These are phyloP conservation scores for Sinocyclocheilus anophthalmus DNA, from an alignment of 2,113 vertebrate species.

Conservation along the genomic window DNA sequence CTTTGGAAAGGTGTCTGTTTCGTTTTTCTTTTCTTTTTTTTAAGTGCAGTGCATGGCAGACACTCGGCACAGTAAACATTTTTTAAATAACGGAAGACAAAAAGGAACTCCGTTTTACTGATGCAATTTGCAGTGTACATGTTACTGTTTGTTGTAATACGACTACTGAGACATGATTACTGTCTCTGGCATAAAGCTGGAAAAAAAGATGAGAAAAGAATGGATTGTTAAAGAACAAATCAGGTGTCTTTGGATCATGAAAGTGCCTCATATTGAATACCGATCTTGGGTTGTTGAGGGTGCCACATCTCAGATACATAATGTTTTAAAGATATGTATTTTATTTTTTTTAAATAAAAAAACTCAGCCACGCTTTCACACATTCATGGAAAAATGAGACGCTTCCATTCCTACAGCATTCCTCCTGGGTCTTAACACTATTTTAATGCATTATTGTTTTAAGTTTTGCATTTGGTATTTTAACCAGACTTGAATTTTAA, in stretches of 20 bases:
- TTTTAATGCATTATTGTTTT: conserved; percentile 81
- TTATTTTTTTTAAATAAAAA: background rate
- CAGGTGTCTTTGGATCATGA: conserved; percentile 84
- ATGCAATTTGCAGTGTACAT: conserved; percentile 75
- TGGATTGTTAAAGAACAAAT: conserved; percentile 67
- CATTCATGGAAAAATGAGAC: conserved; percentile 69
- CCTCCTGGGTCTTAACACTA: conserved; percentile 86
- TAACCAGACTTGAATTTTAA: conserved; percentile 99
- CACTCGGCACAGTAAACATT: background rate
- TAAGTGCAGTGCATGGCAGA: conserved; percentile 78
- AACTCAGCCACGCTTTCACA: conserved; percentile 63
- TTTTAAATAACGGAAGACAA: conserved; percentile 11
- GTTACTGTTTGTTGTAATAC: conserved; percentile 66
- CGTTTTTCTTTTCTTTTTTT: conserved; percentile 65
- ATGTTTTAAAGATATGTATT: background rate
- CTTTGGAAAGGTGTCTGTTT: conserved; percentile 74
- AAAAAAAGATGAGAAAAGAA: conserved; percentile 1
- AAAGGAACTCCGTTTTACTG: conserved; percentile 66
- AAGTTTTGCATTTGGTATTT: conserved; percentile 67
- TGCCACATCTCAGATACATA: conserved; percentile 87
- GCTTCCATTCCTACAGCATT: conserved; percentile 94
- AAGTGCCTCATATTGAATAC: conserved; percentile 92
- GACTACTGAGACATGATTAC: conserved; percentile 62
- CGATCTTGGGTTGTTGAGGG: conserved; percentile 81
- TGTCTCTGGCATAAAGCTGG: conserved; percentile 69